phyloP scores from a whole-genome alignment of 2,113 vertebrate species.

The Corythaeola cristata region DNA sequence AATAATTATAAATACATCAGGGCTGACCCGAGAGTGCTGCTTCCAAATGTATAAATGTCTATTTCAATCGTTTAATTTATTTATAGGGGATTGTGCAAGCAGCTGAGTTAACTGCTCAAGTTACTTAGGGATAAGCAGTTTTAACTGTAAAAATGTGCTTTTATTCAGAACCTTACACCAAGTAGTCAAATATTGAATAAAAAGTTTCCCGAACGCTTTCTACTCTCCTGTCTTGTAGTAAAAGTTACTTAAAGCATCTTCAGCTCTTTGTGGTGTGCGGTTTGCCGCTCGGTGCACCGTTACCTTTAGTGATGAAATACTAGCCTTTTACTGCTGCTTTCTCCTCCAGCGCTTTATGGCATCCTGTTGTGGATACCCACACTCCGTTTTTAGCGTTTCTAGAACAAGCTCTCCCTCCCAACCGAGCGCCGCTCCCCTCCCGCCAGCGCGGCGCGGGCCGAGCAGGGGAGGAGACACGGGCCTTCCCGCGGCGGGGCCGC shows the following conservation, averaged over 20 bases:
- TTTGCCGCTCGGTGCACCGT: fast-evolving
- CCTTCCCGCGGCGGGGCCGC: neutral
- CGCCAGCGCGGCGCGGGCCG: fast-evolving
- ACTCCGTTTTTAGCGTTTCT: fast-evolving
- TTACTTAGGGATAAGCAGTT: neutral
- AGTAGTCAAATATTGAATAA: neutral
- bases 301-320: neutral
- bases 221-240: neutral
- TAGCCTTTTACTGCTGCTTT: fast-evolving
- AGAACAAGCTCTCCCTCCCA: no score
- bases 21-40: neutral
- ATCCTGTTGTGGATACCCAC: fast-evolving
- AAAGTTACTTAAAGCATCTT: neutral
- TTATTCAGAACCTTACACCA: neutral
- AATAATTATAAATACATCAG: neutral
- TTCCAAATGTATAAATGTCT: neutral
- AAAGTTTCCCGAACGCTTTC: neutral
- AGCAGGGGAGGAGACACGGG: fast-evolving
- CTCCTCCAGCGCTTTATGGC: no score
- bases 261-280: fast-evolving
- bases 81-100: no score
- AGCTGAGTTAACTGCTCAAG: no score
- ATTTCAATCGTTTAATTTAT: fast-evolving
- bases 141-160: neutral
- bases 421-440: fast-evolving